Base-by-base conservation (phyloP, 2,113 vertebrate species). In the Odobenus rosmarus region DNA sequence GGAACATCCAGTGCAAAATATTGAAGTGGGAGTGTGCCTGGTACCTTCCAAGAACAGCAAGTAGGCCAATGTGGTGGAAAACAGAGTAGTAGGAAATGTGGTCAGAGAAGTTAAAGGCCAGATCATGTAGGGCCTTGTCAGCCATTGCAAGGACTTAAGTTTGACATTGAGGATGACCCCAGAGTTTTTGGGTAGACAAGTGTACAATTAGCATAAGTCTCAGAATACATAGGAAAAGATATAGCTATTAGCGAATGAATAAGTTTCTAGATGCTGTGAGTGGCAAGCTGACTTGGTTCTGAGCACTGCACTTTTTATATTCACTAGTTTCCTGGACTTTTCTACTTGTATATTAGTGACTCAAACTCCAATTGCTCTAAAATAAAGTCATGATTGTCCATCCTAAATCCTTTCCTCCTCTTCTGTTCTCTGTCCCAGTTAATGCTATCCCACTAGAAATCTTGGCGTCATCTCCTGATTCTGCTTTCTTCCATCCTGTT, bases 251-350 rank as follows among this genome's bases (percentile, higher is more conserved):
- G 46, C 62, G 53, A 96, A 85, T 57, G 69, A 53, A 85, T 3
- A 6, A 31, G 71, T 80, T 88, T 88, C 42, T 92, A 84, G 18
- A 71, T 93, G 18, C 39, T 92, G 19, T n/a, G 7, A 84, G 53
- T 84, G 36, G 42, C 5, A 3, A 92, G 61, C 7, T 62, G n/a
- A 77, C 61, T 89, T 85, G 61, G 19, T 85, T 89, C 33, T 77
- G 51, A 92, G 77, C 5, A 88, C 8, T 15, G 55, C 11, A 85
- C 24, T 72, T 95, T 77, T 62, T 57, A 80, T 4, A 74, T 55
- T 16, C 18, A 79, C 79, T 81, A n/a, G 11, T 39, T 95, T 97
- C 76, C 33, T 90, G 72, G 33, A 90, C 42, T 49, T 93, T 90
- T 80, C 90, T 82, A 42, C 12, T n/a, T 87, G 62, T 36, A 64